phyloP scores from a whole-genome alignment of 2,797 vertebrate species.

The Oreochromis grahami region DNA sequence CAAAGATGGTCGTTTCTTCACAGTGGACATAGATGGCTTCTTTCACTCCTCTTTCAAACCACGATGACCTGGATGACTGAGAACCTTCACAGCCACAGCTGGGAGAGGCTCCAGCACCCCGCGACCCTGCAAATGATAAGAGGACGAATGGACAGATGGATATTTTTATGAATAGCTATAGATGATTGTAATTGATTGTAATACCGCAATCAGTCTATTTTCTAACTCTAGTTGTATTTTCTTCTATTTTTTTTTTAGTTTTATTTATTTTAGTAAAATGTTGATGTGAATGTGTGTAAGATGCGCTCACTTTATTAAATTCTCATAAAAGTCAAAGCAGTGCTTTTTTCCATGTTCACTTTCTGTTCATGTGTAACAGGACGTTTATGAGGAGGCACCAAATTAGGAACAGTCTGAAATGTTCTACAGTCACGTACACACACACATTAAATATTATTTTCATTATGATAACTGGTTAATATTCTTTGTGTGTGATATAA shows the following conservation, averaged over 20 bases:
- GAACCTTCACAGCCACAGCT: neutral
- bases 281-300: neutral
- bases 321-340: neutral
- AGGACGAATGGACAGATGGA: neutral
- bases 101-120: neutral
- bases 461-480: neutral
- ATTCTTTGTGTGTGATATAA: neutral
- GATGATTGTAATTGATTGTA: neutral
- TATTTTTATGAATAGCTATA: neutral
- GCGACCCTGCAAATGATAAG: neutral
- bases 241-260: neutral
- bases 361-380: neutral
- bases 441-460: neutral
- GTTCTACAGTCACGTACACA: neutral
- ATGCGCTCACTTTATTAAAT: neutral
- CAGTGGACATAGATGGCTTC: accelerated
- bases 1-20: accelerated
- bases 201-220: accelerated
- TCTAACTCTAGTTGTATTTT: neutral
- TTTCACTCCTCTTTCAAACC: neutral
- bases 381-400: accelerated
- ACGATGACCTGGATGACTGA: neutral
- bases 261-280: neutral
- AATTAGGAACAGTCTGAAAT: neutral
- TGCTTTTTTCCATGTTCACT: accelerated